These are phyloP conservation scores for Tragelaphus scriptus DNA, from an alignment of 2,113 vertebrate species.

Conservation along the genomic window DNA sequence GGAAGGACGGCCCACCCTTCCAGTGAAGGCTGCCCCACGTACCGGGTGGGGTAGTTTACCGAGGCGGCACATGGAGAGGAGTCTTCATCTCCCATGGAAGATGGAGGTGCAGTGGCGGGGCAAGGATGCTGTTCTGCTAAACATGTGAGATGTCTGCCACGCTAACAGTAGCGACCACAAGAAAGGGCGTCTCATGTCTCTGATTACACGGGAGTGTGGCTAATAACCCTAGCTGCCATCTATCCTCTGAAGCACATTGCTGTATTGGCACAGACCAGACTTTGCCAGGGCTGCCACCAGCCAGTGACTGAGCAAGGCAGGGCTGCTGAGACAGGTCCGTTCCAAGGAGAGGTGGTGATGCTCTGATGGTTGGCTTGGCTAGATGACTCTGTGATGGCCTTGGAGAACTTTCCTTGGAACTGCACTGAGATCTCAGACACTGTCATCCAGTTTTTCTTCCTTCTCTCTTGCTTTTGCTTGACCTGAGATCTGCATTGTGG, in stretches of 20 bases:
- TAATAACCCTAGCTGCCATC: too few species aligned
- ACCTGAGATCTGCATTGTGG: background rate
- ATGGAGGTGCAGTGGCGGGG: background rate
- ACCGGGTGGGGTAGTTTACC: background rate
- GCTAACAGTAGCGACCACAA: background rate
- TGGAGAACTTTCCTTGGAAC: background rate
- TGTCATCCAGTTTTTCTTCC: background rate
- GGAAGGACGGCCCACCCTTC: background rate
- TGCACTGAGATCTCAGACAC: background rate
- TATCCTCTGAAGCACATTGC: background rate
- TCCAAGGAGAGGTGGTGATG: background rate
- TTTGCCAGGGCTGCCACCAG: background rate
- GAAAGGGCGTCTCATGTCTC: background rate
- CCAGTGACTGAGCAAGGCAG: background rate
- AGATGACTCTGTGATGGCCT: background rate
- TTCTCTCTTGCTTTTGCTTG: background rate
- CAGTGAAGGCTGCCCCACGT: background rate
- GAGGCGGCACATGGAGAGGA: background rate
- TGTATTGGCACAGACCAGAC: background rate
- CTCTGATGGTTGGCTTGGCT: background rate
- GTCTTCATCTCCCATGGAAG: background rate
- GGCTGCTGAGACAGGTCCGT: background rate
- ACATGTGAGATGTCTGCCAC: background rate
- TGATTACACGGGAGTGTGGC: background rate
- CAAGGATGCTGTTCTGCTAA: background rate